These are phyloP conservation scores for Galerucella pusilla DNA, from an alignment of 2,888 invertebrate genomes.

Conservation along the genomic window DNA sequence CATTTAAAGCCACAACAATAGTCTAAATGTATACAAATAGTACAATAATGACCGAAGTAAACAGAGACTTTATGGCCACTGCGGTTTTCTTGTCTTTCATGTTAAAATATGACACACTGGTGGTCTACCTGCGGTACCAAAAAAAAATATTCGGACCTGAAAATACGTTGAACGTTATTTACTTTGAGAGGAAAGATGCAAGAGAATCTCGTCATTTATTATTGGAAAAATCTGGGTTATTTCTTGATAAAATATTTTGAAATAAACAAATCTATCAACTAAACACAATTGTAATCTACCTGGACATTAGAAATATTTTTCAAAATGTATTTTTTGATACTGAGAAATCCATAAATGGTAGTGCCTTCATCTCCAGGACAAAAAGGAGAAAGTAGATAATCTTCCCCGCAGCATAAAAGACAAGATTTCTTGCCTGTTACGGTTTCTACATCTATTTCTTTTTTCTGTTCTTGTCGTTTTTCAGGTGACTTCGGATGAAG, in stretches of 20 bases:
- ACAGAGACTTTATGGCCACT: slow-evolving; percentile 60
- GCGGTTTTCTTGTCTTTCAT: slow-evolving; percentile 56
- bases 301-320: too few species aligned
- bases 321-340: too few species aligned
- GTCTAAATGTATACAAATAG: slow-evolving; percentile 62
- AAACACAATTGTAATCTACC: neutral
- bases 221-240: neutral
- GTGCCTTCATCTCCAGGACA: too few species aligned
- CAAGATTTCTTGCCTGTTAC: too few species aligned
- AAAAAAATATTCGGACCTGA: slow-evolving; percentile 26
- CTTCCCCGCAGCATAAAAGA: too few species aligned
- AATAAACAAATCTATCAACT: slow-evolving; percentile 3
- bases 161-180: slow-evolving; percentile 19
- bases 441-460: too few species aligned
- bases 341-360: too few species aligned
- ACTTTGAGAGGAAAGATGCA: slow-evolving; percentile 8
- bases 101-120: slow-evolving; percentile 36
- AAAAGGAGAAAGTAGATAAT: too few species aligned
- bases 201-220: slow-evolving; percentile 5
- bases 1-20: slow-evolving; percentile 57
- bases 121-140: slow-evolving; percentile 48
- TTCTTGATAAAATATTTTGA: neutral
- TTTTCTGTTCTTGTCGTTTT: too few species aligned
- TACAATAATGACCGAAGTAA: slow-evolving; percentile 63
- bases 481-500: too few species aligned